These are phyloP conservation scores for Plebejus argus DNA, from an alignment of 2,888 invertebrate genomes.

Conservation along the genomic window DNA sequence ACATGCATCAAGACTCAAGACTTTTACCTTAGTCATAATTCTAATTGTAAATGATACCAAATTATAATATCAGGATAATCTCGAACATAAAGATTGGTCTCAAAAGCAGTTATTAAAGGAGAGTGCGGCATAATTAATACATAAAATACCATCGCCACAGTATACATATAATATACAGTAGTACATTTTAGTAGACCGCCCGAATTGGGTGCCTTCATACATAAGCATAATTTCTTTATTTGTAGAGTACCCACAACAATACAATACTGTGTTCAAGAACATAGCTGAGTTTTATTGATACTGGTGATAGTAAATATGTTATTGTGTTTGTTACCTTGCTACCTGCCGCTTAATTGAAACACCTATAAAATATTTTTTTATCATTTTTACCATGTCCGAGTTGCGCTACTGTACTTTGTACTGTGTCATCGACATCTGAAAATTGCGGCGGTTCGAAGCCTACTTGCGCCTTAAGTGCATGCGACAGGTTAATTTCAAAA, in stretches of 20 bases:
- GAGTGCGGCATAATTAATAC: conserved; percentile 47
- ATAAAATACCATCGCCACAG: conserved; percentile 50
- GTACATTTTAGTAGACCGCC: too few relatives aligned
- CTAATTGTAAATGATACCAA: conserved; percentile 12
- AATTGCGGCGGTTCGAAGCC: conserved; percentile 55
- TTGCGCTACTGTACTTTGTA: neutral
- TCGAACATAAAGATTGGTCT: conserved; percentile 40
- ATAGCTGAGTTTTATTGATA: too few relatives aligned
- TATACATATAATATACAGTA: neutral
- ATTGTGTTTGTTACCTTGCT: too few relatives aligned
- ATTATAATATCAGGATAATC: conserved; percentile 23
- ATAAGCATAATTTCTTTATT: too few relatives aligned
- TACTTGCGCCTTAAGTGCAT: conserved; percentile 60
- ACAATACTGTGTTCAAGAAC: too few relatives aligned
- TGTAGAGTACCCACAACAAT: too few relatives aligned
- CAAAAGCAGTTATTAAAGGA: conserved; percentile 32
- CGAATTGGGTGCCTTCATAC: too few relatives aligned
- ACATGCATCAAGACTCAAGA: neutral
- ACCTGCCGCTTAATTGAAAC: too few relatives aligned
- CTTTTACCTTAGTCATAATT: conserved; percentile 6
- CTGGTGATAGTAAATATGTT: too few relatives aligned
- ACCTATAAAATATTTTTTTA: too few relatives aligned
- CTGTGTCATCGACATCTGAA: conserved; percentile 47
- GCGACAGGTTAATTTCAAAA: conserved; percentile 77
- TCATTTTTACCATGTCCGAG: neutral